Conservation (phyloP, 1,140 invertebrate genomes). For the Apis cerana region DNA sequence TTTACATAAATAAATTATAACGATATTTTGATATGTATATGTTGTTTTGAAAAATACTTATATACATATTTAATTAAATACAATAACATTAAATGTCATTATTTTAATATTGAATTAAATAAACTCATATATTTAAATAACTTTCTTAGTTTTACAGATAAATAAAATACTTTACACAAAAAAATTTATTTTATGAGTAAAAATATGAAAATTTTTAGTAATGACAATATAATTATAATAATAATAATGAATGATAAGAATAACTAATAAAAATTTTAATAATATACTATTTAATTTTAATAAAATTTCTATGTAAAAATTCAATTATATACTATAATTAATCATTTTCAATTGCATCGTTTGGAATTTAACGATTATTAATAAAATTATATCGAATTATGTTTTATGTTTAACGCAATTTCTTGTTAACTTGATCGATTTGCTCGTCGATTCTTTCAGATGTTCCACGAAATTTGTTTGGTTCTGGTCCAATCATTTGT, state of each 20-base stretch:
- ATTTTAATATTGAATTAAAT: neutral
- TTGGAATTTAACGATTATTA: slow-evolving; percentile 38
- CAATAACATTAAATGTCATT: neutral
- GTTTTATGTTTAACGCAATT: slow-evolving; percentile 79
- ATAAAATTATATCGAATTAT: neutral
- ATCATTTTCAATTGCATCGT: slow-evolving; percentile 9
- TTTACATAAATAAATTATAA: no score
- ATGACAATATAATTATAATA: slow-evolving; percentile 24
- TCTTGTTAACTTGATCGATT: slow-evolving; percentile 87
- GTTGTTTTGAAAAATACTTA: no score
- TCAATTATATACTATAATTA: slow-evolving; percentile 31
- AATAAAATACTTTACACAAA: neutral
- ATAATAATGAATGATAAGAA: slow-evolving; percentile 34
- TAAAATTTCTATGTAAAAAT: slow-evolving; percentile 60
- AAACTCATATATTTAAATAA: neutral
- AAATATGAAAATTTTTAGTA: slow-evolving; percentile 8
- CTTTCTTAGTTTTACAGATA: neutral
- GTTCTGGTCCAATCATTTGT: slow-evolving; percentile 95
- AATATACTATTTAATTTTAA: slow-evolving; percentile 36
- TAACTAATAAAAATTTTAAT: slow-evolving; percentile 49
- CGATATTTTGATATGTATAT: no score
- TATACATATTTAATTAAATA: no score
- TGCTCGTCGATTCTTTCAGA: slow-evolving; percentile 91
- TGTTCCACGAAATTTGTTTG: slow-evolving; percentile 89
- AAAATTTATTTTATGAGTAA: no score